A percentile compares a stretch with the other conserved stretches of the same genome.
Evolutionary conservation across 2,113 vertebrate genomes (phyloP).

Genomic region (Pituophis catenifer): DNA sequence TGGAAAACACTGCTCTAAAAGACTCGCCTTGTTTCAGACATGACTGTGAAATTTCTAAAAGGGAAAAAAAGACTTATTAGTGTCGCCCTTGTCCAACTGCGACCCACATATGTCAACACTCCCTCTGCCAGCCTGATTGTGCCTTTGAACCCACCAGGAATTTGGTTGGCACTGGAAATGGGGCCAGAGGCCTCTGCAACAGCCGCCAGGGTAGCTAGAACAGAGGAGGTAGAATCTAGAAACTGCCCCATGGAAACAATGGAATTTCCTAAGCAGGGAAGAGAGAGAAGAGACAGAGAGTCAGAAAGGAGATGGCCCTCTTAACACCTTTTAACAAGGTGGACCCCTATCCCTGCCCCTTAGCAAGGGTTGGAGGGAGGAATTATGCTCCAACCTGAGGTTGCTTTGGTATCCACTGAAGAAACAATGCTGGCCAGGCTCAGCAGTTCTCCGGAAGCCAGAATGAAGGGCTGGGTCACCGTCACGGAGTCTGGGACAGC

Average conservation of each 20-base stretch:
- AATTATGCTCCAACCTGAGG: constrained; percentile 62
- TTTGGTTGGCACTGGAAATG: constrained; percentile 30
- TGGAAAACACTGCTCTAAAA: too few relatives aligned
- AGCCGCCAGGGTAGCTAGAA: constrained; percentile 65
- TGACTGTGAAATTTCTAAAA: not conserved
- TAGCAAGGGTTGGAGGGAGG: rapidly evolving
- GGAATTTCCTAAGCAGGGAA: constrained; percentile 39
- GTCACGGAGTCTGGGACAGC: constrained; percentile 39
- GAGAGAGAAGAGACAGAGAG: not conserved
- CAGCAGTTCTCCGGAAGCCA: constrained; percentile 74
- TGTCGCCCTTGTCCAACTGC: not conserved
- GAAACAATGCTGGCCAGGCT: constrained; percentile 74
- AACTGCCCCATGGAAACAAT: constrained; percentile 29
- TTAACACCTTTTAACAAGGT: too few relatives aligned
- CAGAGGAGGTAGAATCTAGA: constrained; percentile 55
- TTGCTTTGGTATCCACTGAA: constrained; percentile 65
- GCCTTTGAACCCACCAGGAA: constrained; percentile 25
- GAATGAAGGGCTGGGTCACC: constrained; percentile 69
- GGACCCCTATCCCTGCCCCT: rapidly evolving
- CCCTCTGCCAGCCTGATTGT: not conserved
- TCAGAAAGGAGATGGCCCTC: not conserved
- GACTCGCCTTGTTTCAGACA: not conserved
- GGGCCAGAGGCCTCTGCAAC: constrained; percentile 59
- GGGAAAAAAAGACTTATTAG: too few relatives aligned
- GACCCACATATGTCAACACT: not conserved